Percentiles rank a stretch among this genome's conserved stretches.
Conservation (phyloP, 2,797 vertebrate species). For the Ceyx erithaca region DNA sequence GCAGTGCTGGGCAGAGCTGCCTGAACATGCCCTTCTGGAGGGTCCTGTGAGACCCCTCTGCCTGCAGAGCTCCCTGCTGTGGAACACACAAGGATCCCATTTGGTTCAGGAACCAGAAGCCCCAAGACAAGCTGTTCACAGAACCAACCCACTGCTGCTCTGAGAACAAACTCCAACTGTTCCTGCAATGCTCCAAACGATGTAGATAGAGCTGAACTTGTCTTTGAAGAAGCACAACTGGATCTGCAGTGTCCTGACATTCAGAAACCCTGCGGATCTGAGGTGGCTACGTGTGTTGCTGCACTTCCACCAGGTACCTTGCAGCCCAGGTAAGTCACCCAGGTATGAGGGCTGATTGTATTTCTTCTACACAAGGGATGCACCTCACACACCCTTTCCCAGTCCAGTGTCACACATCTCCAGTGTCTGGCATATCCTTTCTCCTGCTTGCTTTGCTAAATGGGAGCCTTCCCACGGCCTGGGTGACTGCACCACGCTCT, state of each 20-base stretch:
- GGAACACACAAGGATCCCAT: background rate
- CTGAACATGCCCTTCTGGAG: background rate
- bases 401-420: background rate
- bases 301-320: background rate
- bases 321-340: background rate
- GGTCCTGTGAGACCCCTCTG: background rate
- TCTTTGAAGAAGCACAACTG: background rate
- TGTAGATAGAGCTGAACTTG: background rate
- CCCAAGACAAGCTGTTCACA: background rate
- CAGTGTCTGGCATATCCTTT: background rate
- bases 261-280: background rate
- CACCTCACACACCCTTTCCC: background rate
- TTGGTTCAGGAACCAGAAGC: background rate
- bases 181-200: background rate
- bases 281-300: background rate
- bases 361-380: background rate
- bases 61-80: background rate
- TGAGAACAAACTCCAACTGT: background rate
- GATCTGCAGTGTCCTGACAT: background rate
- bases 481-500: background rate
- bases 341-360: fast-evolving
- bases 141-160: background rate
- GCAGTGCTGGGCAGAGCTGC: background rate
- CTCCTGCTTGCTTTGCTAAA: background rate
- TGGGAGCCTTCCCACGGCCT: background rate